Base-by-base conservation (phyloP, 2,797 vertebrate genomes). In the Hozukius guyotensis region DNA sequence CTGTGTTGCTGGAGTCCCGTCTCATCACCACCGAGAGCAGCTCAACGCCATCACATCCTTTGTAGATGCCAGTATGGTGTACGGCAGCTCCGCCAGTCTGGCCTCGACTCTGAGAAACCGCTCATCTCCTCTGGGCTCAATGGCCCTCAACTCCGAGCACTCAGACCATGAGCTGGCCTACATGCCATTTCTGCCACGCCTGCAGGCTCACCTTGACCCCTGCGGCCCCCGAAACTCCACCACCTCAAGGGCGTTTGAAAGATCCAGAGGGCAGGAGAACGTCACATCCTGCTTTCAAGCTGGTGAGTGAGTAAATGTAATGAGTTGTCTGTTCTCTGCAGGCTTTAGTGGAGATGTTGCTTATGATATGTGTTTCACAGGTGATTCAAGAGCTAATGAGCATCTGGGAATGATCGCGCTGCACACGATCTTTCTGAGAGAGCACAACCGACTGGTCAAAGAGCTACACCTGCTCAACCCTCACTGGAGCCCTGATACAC, bases 21-120 rank as follows among this genome's bases (percentile, higher is more conserved):
- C 90, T 24, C 86, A 80, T 8, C 91, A 57, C 32, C 93, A 86
- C 49, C 79, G 95, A 11, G 95, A 97, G 93, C 96, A 97, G 88
- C 94, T 96, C 42, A 97, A 96, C 5, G 95, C 95, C 91, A 96
- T 97, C 93, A 97, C 95, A 16, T 96, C 96, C 25, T 96, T 95
- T 32, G 93, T 97, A 14, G 96, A 96, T 4, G 95, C 94, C 88
- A 97, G 95, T 18, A 96, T 96, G 96, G 95, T 96, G 55, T 96
- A 97, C 6, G 95, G 96, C 56, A 97, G 96, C 88, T 94, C 95
- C 6, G 20, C 82, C 8, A 27, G 38, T 2, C 80, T 95, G 27
- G 95, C 94, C n/a, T 74, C 31, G 0, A 78, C 82, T 16, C 94
- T 97, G 42, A 94, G 95, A 7, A 95, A 96, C 88, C 88, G 53